A percentile compares a stretch with the other conserved stretches of the same genome.
phyloP scores from a whole-genome alignment of 2,888 invertebrate genomes.

The Macropis europaea region DNA sequence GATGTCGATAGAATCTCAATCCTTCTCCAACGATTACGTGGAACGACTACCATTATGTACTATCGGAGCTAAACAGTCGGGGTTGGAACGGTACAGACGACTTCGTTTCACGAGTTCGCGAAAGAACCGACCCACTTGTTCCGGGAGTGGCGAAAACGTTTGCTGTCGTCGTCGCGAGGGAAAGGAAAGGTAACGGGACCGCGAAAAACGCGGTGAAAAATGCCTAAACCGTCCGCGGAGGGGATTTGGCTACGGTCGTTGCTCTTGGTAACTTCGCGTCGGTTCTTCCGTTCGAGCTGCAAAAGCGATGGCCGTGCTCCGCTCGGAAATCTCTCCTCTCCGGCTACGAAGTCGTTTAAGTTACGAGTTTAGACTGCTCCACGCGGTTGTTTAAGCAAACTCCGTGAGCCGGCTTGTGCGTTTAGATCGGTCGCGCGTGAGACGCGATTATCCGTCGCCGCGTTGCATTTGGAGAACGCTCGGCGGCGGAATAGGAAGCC shows the following conservation, averaged over 20 bases:
- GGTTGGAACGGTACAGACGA: too few species aligned
- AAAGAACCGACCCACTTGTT: conserved; percentile 6
- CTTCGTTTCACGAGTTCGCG: too few species aligned
- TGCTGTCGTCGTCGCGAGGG: not conserved
- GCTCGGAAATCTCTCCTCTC: conserved; percentile 8
- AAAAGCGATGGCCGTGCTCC: conserved; percentile 21
- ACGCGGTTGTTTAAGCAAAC: not conserved
- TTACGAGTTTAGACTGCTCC: conserved; percentile 16
- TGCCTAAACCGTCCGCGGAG: conserved; percentile 18
- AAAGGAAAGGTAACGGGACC: conserved; percentile 24
- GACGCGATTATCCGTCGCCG: too few species aligned
- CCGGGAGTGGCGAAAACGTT: conserved; percentile 9
- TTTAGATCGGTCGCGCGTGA: too few species aligned
- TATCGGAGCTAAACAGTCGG: too few species aligned
- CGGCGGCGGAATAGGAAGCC: conserved; percentile 1
- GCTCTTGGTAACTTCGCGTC: conserved; percentile 31
- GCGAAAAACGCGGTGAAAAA: conserved; percentile 26
- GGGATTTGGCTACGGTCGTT: conserved; percentile 59
- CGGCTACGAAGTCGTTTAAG: conserved; percentile 22
- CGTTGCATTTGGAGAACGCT: too few species aligned
- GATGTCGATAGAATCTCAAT: too few species aligned
- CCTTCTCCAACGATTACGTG: too few species aligned
- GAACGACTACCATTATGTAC: too few species aligned
- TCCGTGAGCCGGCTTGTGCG: not conserved
- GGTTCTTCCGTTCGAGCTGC: conserved; percentile 8